Percentiles rank a stretch among this genome's conserved stretches.
Conservation (phyloP, 2,888 invertebrate genomes). For the Atethmia centrago region DNA sequence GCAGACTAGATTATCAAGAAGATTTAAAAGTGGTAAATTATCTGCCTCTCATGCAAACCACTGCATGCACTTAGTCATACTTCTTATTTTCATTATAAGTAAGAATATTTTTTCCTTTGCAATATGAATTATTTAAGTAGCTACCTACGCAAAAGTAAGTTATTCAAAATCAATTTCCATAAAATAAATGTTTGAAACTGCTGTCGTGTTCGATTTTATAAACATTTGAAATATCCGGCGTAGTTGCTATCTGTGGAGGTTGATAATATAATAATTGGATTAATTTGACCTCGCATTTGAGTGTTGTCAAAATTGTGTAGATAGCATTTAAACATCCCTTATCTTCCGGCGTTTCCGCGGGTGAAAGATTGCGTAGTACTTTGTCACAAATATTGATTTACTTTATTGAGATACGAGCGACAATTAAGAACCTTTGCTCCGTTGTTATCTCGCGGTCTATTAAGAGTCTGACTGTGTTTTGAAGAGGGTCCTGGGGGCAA, state of each 20-base stretch:
- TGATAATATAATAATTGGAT: slow-evolving; percentile 29
- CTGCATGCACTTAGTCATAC: neutral
- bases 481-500: slow-evolving; percentile 33
- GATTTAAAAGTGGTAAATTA: neutral
- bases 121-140: neutral
- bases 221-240: slow-evolving; percentile 15
- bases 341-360: slow-evolving; percentile 29
- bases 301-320: slow-evolving; percentile 24
- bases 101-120: neutral
- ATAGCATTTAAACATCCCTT: slow-evolving; percentile 30
- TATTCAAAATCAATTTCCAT: slow-evolving; percentile 20
- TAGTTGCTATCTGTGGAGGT: slow-evolving; percentile 10
- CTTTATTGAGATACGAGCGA: slow-evolving; percentile 51
- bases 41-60: neutral
- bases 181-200: slow-evolving; percentile 34
- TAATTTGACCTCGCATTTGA: slow-evolving; percentile 24
- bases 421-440: slow-evolving; percentile 63
- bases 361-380: slow-evolving; percentile 54
- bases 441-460: slow-evolving; percentile 48
- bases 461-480: slow-evolving; percentile 46
- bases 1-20: neutral
- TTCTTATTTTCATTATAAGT: neutral
- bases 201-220: slow-evolving; percentile 5
- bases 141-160: neutral
- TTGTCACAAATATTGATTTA: slow-evolving; percentile 67